phyloP scores from a whole-genome alignment of 2,797 vertebrate genomes.

The Decapterus maruadsi region DNA sequence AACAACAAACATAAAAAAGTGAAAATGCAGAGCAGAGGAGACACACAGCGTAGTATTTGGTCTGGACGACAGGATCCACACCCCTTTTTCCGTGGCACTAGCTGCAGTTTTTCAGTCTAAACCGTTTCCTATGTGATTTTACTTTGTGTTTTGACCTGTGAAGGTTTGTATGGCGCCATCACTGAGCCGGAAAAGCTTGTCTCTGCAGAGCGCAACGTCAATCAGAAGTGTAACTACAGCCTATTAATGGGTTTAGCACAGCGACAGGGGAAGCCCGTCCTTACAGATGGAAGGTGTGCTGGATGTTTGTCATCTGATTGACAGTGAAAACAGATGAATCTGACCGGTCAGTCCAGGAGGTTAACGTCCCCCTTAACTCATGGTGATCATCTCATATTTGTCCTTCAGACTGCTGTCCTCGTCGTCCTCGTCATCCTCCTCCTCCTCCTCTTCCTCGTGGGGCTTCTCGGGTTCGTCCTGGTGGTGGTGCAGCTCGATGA shows the following conservation, averaged over 20 bases:
- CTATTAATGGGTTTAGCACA: conserved; percentile 24
- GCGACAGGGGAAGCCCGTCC: conserved; percentile 43
- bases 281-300: conserved; percentile 34
- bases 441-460: conserved; percentile 74
- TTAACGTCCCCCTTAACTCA: conserved; percentile 75
- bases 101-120: conserved; percentile 30
- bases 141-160: conserved; percentile 23
- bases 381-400: conserved; percentile 93
- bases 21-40: conserved; percentile 23
- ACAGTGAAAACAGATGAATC: conserved; percentile 31
- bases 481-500: conserved; percentile 93
- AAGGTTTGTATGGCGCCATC: conserved; percentile 8
- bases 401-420: conserved; percentile 86
- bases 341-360: conserved; percentile 8
- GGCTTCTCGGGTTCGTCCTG: conserved; percentile 62
- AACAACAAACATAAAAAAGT: conserved; percentile 24
- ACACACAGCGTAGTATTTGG: conserved; percentile 19
- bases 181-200: conserved; percentile 16
- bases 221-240: conserved; percentile 34
- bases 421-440: conserved; percentile 82
- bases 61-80: background rate
- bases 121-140: conserved; percentile 7
- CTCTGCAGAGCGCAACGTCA: conserved; percentile 34
- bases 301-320: conserved; percentile 40
- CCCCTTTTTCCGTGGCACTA: conserved; percentile 3